A percentile compares a stretch with the other conserved stretches of the same genome.
Evolutionary conservation across 2,888 invertebrate genomes (phyloP).

Genomic region (Drosophila subquinaria): DNA sequence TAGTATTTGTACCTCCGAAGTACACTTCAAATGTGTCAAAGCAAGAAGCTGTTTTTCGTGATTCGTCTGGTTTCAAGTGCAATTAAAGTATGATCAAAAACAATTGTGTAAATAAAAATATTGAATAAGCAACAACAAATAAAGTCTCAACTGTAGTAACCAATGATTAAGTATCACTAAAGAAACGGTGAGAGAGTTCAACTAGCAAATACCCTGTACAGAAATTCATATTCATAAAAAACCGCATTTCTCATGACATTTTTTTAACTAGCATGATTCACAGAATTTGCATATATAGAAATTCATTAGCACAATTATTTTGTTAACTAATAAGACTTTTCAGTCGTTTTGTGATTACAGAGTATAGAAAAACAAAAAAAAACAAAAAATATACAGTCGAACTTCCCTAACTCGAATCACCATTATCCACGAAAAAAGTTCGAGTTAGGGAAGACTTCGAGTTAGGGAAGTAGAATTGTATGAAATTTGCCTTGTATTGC

Average conservation of each 20-base stretch:
- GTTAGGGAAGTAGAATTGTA: too few relatives aligned
- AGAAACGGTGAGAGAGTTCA: neutral
- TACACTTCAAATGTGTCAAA: slow-evolving; percentile 59
- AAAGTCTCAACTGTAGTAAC: slow-evolving; percentile 32
- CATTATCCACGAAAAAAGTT: too few relatives aligned
- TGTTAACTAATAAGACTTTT: neutral
- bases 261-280: too few relatives aligned
- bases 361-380: slow-evolving; percentile 1
- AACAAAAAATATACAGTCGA: neutral
- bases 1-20: slow-evolving; percentile 24
- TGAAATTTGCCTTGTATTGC: too few relatives aligned
- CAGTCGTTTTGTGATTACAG: neutral
- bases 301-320: neutral
- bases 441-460: too few relatives aligned
- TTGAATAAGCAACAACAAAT: slow-evolving; percentile 23
- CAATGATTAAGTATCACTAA: slow-evolving; percentile 22
- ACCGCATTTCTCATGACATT: too few relatives aligned
- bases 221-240: too few relatives aligned
- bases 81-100: slow-evolving; percentile 62
- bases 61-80: slow-evolving; percentile 54
- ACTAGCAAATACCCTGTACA: slow-evolving; percentile 14
- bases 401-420: too few relatives aligned
- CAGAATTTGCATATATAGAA: neutral
- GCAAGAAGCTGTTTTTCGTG: slow-evolving; percentile 43
- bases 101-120: slow-evolving; percentile 45